Evolutionary conservation across 2,113 vertebrate genomes (phyloP).

Genomic region (Indri indri): DNA sequence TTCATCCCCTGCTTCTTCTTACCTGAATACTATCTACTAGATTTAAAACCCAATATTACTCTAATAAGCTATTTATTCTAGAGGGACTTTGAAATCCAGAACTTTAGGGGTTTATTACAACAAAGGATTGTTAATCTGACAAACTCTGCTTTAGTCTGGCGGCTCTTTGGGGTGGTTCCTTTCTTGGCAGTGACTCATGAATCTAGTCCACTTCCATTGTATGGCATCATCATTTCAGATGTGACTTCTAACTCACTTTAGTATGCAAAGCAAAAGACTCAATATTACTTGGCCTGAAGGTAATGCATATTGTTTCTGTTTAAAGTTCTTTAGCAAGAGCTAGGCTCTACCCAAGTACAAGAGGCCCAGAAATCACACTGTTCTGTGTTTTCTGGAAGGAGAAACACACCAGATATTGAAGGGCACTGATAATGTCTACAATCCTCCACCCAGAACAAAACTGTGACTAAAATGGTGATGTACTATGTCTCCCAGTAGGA

Average conservation of each 20-base stretch:
- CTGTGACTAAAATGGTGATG: background rate
- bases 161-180: background rate
- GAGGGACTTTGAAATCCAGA: background rate
- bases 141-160: background rate
- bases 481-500: background rate
- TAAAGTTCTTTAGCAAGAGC: background rate
- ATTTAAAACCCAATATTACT: background rate
- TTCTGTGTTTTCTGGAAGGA: background rate
- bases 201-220: background rate
- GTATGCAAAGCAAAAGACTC: background rate
- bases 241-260: background rate
- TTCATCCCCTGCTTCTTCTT: background rate
- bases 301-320: background rate
- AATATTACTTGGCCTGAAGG: background rate
- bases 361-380: background rate
- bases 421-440: background rate
- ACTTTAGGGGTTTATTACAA: background rate
- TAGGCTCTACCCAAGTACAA: background rate
- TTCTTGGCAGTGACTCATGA: background rate
- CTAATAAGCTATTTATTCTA: background rate
- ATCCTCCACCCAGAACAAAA: background rate
- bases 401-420: background rate
- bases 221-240: background rate
- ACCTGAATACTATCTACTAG: background rate
- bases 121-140: background rate